Evolutionary conservation across 2,888 invertebrate species (phyloP).

Genomic region (Harpalus rubripes): DNA sequence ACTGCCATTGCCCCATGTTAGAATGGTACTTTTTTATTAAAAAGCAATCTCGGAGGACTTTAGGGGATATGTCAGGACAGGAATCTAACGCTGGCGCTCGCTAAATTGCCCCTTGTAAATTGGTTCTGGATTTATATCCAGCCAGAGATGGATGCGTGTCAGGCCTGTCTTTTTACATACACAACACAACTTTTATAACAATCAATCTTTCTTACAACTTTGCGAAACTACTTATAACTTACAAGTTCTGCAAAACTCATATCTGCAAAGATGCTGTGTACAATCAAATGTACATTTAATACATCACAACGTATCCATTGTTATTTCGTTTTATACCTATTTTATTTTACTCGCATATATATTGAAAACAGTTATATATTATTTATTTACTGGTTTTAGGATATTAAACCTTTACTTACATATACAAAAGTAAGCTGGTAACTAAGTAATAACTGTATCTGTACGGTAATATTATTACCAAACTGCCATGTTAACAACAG

Average conservation of each 20-base stretch:
- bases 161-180: background rate
- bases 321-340: too few relatives aligned
- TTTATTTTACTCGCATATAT: too few relatives aligned
- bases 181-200: background rate
- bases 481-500: too few relatives aligned
- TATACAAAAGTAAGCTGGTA: too few relatives aligned
- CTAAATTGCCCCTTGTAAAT: constrained; percentile 62
- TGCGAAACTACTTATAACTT: background rate
- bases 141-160: constrained; percentile 25
- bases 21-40: constrained; percentile 67
- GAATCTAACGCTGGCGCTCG: constrained; percentile 50
- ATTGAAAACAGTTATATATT: too few relatives aligned
- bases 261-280: background rate
- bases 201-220: background rate
- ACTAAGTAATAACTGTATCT: too few relatives aligned
- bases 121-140: constrained; percentile 59
- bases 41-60: constrained; percentile 66
- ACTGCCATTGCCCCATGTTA: constrained; percentile 61
- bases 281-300: background rate
- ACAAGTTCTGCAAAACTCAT: background rate
- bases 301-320: background rate
- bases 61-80: constrained; percentile 62
- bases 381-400: too few relatives aligned
- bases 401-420: too few relatives aligned
- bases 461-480: too few relatives aligned